Base-by-base conservation (phyloP, 1,140 invertebrate genomes). In the Tyrophagus putrescentiae region DNA sequence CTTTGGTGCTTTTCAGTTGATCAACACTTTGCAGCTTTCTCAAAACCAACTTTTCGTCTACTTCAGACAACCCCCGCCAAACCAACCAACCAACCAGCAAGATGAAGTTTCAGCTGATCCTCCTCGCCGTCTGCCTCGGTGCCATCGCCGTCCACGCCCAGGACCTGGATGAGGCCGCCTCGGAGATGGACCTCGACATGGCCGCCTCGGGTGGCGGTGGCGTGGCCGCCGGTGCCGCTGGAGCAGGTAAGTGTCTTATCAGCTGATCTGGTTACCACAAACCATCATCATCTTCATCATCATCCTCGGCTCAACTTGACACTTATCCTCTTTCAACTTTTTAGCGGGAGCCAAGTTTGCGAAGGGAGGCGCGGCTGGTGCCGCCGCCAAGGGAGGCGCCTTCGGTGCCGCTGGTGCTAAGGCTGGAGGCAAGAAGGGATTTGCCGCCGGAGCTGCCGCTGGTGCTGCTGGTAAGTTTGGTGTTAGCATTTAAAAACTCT, bases 371-470 rank as follows among this genome's bases (percentile, higher is more conserved):
- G 52, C 52, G 1, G 52, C 52, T 32, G 52, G 52, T 18, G 32
- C 39, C 25, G 52, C 13, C 39, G 52, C 52, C 25, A 27, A 27
- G 3, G 52, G 25, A 4, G 25, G 25, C 11, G 52, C 52, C 21
- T 31, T 13, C 39, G 52, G 13, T 31, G 52, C 52, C 2, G 11
- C 9, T 33, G 13, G 13, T 32, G 52, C 52, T 25, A 25, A 16
- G 4, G 31, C 16, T 32, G 52, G 52, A 18, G 39, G 39, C 18
- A 54, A 54, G 25, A 34, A 18, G 18, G 57, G 36, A 25, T 59
- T 59, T 21, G 57, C 57, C n/a, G 21, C 57, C 32, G 57, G 57
- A 11, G 57, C 36, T 44, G 57, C 57, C 23, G 57, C 4, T 45
- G 57, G 56, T 45, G 56, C 32, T 9, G 56, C 9, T 39, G 36